Evolutionary conservation across 2,113 vertebrate species (phyloP), one percentile per base, ranked within the genome.

Genomic region (Galeopterus variegatus): DNA sequence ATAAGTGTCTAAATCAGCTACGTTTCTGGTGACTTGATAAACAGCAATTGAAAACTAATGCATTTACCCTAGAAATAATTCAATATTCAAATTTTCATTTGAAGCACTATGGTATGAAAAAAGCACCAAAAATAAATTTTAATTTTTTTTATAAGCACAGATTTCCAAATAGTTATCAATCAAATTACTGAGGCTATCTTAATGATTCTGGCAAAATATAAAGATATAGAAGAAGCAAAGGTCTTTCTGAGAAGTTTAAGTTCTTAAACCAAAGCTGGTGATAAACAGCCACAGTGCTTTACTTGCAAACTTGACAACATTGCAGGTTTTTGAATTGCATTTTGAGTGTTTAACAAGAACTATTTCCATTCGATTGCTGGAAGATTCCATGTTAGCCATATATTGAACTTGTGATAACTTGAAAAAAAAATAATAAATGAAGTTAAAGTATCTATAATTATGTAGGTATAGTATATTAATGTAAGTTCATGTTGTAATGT

Each of bases 401-500:
- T 4, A 96, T 79, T 67, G 58, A 90, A 80, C 9, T 19, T 67
- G 21, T 79, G 33, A 52, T n/a, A 50, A 56, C 48, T 41, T 77
- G 18, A 70, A 88, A 89, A 87, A 87, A 84, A 60, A 88, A 31
- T 69, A 77, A 84, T 70, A 72, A 89, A 58, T 50, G 45, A 85
- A 52, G 8, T 65, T 80, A 65, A 0, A 52, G 15, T 64, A 41
- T 17, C 54, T 56, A 58, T 19, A 76, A 3, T 28, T 33, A 45
- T 45, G 17, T 31, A 56, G 56, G 28, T 31, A 82, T 6, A 70
- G 17, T 14, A 33, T 45, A 21, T 75, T 75, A 89, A 45, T 21
- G 13, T 80, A 81, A 67, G 12, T 83, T 76, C 3, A 21, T 64
- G 45, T 79, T 72, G 23, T 58, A 58, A 89, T 65, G 17, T 84